Percentiles rank a stretch among this genome's conserved stretches.
These are phyloP conservation scores for Iselma pallidipennis DNA, from an alignment of 2,888 invertebrate species.

Conservation along the genomic window DNA sequence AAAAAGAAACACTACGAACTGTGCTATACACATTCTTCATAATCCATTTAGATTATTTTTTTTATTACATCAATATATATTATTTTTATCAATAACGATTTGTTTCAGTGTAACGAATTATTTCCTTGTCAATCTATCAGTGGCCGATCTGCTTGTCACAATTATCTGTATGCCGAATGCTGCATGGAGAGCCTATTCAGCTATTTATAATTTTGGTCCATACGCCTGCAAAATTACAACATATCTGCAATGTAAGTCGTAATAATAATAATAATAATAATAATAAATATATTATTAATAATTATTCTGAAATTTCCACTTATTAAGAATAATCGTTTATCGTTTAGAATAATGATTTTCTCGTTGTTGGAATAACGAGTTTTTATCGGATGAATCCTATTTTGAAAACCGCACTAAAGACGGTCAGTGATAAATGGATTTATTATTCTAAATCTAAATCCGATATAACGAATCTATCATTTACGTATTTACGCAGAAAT, in stretches of 20 bases:
- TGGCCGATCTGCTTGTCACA: conserved; percentile 74
- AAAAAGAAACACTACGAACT: too few relatives aligned
- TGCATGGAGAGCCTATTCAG: conserved; percentile 69
- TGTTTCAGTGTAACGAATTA: conserved; percentile 74
- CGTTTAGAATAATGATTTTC: too few relatives aligned
- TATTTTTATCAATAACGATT: conserved; percentile 37
- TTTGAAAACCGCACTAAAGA: too few relatives aligned
- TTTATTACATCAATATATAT: background rate
- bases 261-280: too few relatives aligned
- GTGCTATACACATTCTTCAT: too few relatives aligned
- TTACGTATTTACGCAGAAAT: too few relatives aligned
- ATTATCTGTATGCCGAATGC: conserved; percentile 77
- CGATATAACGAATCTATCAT: too few relatives aligned
- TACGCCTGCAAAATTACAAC: conserved; percentile 74
- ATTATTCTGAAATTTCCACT: too few relatives aligned
- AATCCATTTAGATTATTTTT: background rate
- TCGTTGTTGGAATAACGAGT: too few relatives aligned
- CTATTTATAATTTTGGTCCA: conserved; percentile 73
- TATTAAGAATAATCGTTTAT: too few relatives aligned
- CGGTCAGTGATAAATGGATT: conserved; percentile 1
- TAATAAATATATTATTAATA: too few relatives aligned
- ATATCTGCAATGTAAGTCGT: conserved; percentile 75
- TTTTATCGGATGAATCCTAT: too few relatives aligned
- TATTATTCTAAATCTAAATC: conserved; percentile 10
- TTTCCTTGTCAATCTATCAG: conserved; percentile 74